phyloP scores from a whole-genome alignment of 2,888 invertebrate genomes.

The Scaptomyza caliginosa region DNA sequence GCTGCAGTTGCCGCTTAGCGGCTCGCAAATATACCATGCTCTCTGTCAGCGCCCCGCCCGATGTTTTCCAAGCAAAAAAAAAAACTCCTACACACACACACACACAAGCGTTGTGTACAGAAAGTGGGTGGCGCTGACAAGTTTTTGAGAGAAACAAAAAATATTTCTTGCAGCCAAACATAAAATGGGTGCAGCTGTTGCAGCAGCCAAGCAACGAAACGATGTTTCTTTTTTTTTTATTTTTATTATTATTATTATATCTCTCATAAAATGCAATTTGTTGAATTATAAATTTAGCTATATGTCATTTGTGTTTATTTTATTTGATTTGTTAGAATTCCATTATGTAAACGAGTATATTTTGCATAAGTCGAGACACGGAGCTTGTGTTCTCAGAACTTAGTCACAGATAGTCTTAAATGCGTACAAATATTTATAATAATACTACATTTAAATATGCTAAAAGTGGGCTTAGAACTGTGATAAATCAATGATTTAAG shows the following conservation, averaged over 20 bases:
- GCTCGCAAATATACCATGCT: slow-evolving; percentile 22
- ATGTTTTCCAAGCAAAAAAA: slow-evolving; percentile 52
- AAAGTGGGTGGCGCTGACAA: slow-evolving; percentile 77
- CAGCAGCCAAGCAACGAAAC: slow-evolving; percentile 11
- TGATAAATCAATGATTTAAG: background rate
- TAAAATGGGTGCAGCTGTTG: slow-evolving; percentile 70
- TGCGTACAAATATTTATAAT: background rate
- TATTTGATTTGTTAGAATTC: background rate
- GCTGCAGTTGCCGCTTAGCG: slow-evolving; percentile 51
- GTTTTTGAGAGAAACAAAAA: slow-evolving; percentile 51
- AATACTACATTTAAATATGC: background rate
- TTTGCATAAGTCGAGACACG: background rate
- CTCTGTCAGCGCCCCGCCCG: slow-evolving; percentile 65
- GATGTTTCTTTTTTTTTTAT: slow-evolving; percentile 13
- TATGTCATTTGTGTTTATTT: slow-evolving; percentile 12
- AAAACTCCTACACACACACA: slow-evolving; percentile 28
- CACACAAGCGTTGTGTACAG: slow-evolving; percentile 40
- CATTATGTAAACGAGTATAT: background rate
- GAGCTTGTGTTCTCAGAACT: background rate
- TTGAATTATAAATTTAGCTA: slow-evolving; percentile 14
- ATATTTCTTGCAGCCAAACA: slow-evolving; percentile 49
- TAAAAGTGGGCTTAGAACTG: background rate
- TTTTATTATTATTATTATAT: slow-evolving; percentile 37
- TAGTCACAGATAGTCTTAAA: background rate
- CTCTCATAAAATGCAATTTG: slow-evolving; percentile 51